phyloP scores from a whole-genome alignment of 2,888 invertebrate species.

The Synergus gifuensis region DNA sequence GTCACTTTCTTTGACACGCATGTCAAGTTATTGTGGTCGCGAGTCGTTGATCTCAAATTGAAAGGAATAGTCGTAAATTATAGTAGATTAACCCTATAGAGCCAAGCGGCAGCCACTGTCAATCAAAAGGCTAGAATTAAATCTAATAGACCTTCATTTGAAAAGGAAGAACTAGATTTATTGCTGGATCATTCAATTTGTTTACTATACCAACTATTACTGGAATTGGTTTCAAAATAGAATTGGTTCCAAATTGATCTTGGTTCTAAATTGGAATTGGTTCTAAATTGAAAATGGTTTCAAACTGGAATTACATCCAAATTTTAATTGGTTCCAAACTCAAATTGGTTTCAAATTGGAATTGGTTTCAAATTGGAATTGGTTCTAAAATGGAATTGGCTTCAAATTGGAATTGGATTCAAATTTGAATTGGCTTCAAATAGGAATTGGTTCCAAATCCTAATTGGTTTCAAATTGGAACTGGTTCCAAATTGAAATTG shows the following conservation, averaged over 20 bases:
- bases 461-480: not conserved
- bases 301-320: too few species aligned
- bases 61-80: slow-evolving; percentile 34
- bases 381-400: not conserved
- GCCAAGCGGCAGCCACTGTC: not conserved
- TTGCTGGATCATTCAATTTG: not conserved
- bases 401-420: not conserved
- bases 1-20: slow-evolving; percentile 62
- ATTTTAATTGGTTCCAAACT: not conserved
- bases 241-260: too few species aligned
- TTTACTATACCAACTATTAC: not conserved
- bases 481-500: not conserved
- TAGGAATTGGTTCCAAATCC: not conserved
- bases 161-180: not conserved
- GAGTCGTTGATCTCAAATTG: slow-evolving; percentile 50
- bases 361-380: too few species aligned
- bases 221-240: too few species aligned
- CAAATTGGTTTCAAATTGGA: not conserved
- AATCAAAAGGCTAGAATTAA: slow-evolving; percentile 2
- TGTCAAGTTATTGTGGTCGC: slow-evolving; percentile 49
- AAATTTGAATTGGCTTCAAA: too few species aligned
- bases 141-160: not conserved
- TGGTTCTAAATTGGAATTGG: too few species aligned
- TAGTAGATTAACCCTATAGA: not conserved
- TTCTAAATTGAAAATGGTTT: too few species aligned